Conservation (phyloP, 2,113 vertebrate genomes). For the Chloebia gouldiae region DNA sequence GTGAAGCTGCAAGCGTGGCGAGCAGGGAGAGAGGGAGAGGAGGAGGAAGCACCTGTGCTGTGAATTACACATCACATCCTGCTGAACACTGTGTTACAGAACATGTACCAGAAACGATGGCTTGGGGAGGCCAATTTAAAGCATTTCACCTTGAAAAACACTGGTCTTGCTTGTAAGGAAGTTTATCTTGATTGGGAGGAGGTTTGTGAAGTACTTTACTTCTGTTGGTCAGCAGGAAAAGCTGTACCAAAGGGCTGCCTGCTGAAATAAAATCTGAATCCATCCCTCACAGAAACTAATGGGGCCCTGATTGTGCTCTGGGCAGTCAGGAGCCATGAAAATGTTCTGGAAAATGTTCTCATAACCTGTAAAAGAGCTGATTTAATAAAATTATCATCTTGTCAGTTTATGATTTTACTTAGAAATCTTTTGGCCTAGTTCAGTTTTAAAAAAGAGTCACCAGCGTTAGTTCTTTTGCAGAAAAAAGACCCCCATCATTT, state of each 20-base stretch:
- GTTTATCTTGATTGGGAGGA: not conserved
- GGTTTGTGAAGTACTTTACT: not conserved
- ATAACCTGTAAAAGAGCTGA: constrained; percentile 28
- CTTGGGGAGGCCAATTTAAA: not conserved
- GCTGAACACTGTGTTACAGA: fast-evolving
- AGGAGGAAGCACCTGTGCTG: not conserved
- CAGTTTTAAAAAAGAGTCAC: constrained; percentile 20
- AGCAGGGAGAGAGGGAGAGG: fast-evolving
- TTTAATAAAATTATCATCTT: constrained; percentile 52
- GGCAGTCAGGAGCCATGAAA: not conserved
- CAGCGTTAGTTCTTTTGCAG: constrained; percentile 58
- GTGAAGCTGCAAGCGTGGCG: not conserved
- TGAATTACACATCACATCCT: not conserved
- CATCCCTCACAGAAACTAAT: fast-evolving
- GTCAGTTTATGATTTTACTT: constrained; percentile 57
- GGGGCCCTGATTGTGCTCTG: not conserved
- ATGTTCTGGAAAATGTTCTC: not conserved
- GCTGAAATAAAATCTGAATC: not conserved
- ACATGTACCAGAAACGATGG: fast-evolving
- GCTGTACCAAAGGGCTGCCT: not conserved
- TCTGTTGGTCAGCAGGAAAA: not conserved
- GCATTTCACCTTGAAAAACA: not conserved
- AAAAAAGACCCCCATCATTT: constrained; percentile 65
- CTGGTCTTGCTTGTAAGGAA: not conserved
- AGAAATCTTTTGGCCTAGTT: constrained; percentile 56